Base-by-base conservation (phyloP, 2,888 invertebrate species). In the Cybosia mesomella region DNA sequence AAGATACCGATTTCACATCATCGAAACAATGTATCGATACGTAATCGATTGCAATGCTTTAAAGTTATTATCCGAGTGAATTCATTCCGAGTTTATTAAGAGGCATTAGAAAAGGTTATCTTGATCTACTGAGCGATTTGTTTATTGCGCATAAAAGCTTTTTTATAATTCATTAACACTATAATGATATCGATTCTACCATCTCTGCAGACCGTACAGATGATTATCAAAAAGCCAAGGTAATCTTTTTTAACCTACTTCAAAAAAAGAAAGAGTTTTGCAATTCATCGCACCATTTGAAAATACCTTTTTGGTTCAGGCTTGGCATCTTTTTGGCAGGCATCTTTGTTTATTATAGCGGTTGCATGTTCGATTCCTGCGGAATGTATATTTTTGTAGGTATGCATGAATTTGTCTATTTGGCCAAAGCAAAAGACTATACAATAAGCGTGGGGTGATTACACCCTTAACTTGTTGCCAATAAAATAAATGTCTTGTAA, bases 41-140 rank as follows among this genome's bases (percentile, higher is more conserved):
- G 85, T 84, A 85, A 87, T 84, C 85, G 83, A 82, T 82, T 80
- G 73, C 76, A 76, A 79, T 77, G 74, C 72, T 76, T 66, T 75
- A 72, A 69, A 76, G 59, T 71, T 76, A 77, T 81, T 82, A 80
- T 70, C 62, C 81, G 74, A 84, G 76, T 83, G 82, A 80, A 83
- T 84, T 80, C 80, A 82, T 87, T 82, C 70, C 78, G 82, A 85
- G 81, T 86, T 58, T 85, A 87, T 87, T 88, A 85, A 80, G 76
- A 77, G 78, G 80, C 75, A 83, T 84, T 87, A 68, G 83, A 67
- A 85, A 87, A 89, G 87, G 89, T 87, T 85, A 89, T 85, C 85
- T 68, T 53, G 83, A 87, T 88, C 64, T 74, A 73, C 76, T 65
- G 68, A 77, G 21, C 58, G 80, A 78, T 80, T 73, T 67, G 63